These are phyloP conservation scores for Tursiops truncatus DNA, from an alignment of 2,113 vertebrate species.

Conservation along the genomic window DNA sequence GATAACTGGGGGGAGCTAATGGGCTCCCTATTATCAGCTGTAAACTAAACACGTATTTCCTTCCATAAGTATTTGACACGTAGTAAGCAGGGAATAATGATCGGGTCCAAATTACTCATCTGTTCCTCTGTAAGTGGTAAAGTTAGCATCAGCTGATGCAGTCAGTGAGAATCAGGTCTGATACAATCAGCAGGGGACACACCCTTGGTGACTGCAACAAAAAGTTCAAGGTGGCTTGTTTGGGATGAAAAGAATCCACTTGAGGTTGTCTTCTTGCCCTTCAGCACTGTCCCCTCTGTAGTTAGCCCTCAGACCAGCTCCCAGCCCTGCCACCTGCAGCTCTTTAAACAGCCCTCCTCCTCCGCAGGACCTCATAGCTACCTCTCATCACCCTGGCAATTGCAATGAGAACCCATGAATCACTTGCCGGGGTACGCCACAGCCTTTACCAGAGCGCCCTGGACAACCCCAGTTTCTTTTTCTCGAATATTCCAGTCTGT, in stretches of 20 bases:
- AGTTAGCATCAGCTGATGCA: background rate
- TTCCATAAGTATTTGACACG: slow-evolving; percentile 67
- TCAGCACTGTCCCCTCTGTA: background rate
- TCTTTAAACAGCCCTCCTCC: background rate
- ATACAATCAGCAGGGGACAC: background rate
- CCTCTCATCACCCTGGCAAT: background rate
- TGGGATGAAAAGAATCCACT: background rate
- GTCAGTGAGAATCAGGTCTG: background rate
- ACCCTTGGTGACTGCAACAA: background rate
- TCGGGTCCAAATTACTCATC: slow-evolving; percentile 48
- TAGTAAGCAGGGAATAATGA: slow-evolving; percentile 60
- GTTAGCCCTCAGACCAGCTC: background rate
- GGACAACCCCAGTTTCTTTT: background rate
- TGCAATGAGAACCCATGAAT: background rate
- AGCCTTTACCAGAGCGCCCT: background rate
- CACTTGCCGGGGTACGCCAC: background rate
- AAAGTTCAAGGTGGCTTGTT: background rate
- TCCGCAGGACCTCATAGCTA: background rate
- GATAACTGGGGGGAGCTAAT: background rate
- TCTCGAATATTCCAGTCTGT: background rate
- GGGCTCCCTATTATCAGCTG: slow-evolving; percentile 26
- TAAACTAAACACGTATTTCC: background rate
- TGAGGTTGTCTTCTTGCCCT: background rate
- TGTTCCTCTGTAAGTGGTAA: slow-evolving; percentile 45
- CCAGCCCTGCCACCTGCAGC: background rate